Evolutionary conservation across 1,140 invertebrate species (phyloP).

Genomic region (Conus ventricosus): DNA sequence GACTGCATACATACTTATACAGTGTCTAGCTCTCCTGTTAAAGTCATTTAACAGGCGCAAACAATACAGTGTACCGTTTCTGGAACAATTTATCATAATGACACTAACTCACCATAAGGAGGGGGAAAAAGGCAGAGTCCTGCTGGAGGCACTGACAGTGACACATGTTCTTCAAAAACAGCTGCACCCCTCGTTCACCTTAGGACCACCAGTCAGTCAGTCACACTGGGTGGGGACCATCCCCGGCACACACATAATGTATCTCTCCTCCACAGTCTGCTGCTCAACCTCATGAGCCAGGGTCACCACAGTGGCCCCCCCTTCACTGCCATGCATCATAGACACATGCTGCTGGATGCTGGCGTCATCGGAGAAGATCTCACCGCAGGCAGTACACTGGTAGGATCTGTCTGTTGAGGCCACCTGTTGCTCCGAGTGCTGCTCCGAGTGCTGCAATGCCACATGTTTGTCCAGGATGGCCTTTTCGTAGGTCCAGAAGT

Average conservation of each 20-base stretch:
- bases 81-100: no score
- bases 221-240: no score
- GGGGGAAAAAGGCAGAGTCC: no score
- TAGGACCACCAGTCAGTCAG: no score
- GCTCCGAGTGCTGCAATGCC: not conserved
- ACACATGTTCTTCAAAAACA: no score
- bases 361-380: not conserved
- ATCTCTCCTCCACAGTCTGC: not conserved
- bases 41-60: no score
- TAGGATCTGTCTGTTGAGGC: not conserved
- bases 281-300: not conserved
- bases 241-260: not conserved
- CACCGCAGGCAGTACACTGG: not conserved
- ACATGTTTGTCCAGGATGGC: not conserved
- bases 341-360: not conserved
- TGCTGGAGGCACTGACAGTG: no score
- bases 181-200: no score
- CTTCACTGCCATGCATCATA: not conserved
- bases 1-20: no score
- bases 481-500: constrained; percentile 2
- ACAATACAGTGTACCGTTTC: no score
- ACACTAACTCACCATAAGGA: no score
- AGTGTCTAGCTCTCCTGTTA: no score
- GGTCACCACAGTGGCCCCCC: constrained; percentile 2
- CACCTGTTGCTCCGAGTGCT: not conserved